Conservation (phyloP, 2,113 vertebrate species). For the Chloropsis hardwickii region DNA sequence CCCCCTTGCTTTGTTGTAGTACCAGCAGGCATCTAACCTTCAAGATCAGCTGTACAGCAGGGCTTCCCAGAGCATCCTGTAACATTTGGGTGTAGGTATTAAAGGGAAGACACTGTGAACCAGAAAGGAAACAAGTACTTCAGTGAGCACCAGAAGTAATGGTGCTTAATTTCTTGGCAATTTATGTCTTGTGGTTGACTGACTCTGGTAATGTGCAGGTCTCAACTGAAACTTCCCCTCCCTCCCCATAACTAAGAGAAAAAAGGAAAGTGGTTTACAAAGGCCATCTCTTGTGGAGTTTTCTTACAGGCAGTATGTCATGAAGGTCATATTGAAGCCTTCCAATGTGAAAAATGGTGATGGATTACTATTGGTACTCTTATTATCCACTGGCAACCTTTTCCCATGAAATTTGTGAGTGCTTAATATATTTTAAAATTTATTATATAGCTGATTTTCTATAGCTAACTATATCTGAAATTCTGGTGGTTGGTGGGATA, state of each 20-base stretch:
- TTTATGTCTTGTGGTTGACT: neutral
- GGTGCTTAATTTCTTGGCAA: neutral
- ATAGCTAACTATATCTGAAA: neutral
- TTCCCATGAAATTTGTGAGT: neutral
- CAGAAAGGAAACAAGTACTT: neutral
- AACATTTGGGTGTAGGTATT: neutral
- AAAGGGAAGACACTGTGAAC: neutral
- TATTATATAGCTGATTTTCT: neutral
- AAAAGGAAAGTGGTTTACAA: neutral
- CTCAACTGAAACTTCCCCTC: neutral
- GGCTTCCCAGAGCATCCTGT: neutral
- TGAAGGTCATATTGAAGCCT: neutral
- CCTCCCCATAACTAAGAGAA: neutral
- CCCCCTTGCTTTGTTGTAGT: neutral
- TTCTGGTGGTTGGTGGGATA: neutral
- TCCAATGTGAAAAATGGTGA: neutral
- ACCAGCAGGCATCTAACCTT: neutral
- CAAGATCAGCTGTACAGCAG: neutral
- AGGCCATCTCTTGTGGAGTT: neutral
- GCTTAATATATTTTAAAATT: neutral
- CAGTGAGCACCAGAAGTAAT: neutral
- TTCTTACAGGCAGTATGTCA: neutral
- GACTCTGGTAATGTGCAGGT: neutral
- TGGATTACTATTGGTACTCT: neutral
- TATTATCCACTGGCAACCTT: neutral